Conservation (phyloP, 1,140 invertebrate genomes). For the Papilio polyxenes region DNA sequence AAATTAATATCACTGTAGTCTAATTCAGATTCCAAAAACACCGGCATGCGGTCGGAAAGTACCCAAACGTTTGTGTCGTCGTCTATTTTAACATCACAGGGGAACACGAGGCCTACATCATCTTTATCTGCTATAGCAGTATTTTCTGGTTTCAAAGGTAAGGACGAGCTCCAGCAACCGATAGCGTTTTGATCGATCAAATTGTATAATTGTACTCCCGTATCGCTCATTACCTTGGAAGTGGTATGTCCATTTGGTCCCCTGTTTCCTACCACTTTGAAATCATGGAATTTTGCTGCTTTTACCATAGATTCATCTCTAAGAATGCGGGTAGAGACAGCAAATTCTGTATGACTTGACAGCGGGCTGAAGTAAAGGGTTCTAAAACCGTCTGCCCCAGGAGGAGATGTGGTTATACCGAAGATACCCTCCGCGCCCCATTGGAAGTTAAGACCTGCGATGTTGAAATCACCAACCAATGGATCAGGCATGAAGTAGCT, state of each 20-base stretch:
- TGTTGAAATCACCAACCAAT: slow-evolving; percentile 87
- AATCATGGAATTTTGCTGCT: slow-evolving; percentile 85
- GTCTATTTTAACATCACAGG: slow-evolving; percentile 89
- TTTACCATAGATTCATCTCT: slow-evolving; percentile 84
- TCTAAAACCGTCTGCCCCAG: slow-evolving; percentile 84
- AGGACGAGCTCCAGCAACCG: slow-evolving; percentile 88
- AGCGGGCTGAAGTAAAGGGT: slow-evolving; percentile 89
- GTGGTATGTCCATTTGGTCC: slow-evolving; percentile 86
- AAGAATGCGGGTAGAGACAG: slow-evolving; percentile 87
- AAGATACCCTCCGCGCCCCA: slow-evolving; percentile 91
- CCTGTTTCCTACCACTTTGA: slow-evolving; percentile 84
- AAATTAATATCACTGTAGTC: slow-evolving; percentile 90
- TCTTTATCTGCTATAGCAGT: slow-evolving; percentile 88
- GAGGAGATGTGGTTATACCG: slow-evolving; percentile 86
- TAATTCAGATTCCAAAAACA: slow-evolving; percentile 85
- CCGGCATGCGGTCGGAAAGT: slow-evolving; percentile 90
- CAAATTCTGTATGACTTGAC: slow-evolving; percentile 88
- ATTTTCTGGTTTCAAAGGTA: slow-evolving; percentile 84
- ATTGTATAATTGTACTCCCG: slow-evolving; percentile 88
- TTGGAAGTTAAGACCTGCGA: slow-evolving; percentile 90
- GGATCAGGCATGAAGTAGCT: slow-evolving; percentile 91
- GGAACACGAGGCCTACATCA: slow-evolving; percentile 88
- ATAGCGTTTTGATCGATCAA: slow-evolving; percentile 89
- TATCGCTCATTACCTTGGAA: slow-evolving; percentile 85
- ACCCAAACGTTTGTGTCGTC: slow-evolving; percentile 86